Conservation (phyloP, 2,888 invertebrate species). For the Oxytorus armatus region DNA sequence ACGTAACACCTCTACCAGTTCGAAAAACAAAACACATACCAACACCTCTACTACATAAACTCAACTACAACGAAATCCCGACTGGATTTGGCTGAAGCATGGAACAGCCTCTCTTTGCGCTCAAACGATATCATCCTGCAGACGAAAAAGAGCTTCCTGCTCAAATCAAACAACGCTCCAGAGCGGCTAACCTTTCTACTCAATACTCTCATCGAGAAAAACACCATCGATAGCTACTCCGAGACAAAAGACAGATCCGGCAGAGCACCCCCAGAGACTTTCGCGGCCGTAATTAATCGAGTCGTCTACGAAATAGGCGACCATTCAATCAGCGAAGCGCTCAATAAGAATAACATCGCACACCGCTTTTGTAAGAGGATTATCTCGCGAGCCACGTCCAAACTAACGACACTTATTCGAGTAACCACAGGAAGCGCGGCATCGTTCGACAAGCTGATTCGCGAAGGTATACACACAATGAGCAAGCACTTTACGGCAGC, state of each 20-base stretch:
- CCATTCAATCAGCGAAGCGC: no score
- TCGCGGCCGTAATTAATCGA: constrained; percentile 13
- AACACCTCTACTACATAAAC: no score
- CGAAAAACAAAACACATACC: no score
- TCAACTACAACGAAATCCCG: constrained; percentile 21
- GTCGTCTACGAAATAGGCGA: constrained; percentile 17
- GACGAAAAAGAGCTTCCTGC: constrained; percentile 23
- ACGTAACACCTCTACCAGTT: no score
- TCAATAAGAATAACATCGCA: no score
- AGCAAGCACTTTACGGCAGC: constrained; percentile 38
- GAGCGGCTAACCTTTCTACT: constrained; percentile 3
- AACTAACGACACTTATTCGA: constrained; percentile 42
- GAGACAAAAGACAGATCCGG: background rate
- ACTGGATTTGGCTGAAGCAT: constrained; percentile 11
- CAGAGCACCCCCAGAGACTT: constrained; percentile 38
- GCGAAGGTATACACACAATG: constrained; percentile 35
- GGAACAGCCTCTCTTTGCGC: background rate
- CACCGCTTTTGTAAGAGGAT: no score
- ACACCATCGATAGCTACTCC: constrained; percentile 18
- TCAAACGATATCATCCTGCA: constrained; percentile 28
- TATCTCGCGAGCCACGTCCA: constrained; percentile 37
- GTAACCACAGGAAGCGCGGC: constrained; percentile 20
- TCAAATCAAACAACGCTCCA: constrained; percentile 19
- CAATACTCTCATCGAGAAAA: constrained; percentile 1
- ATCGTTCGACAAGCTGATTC: constrained; percentile 44